Base-by-base conservation (phyloP, 1,140 invertebrate genomes). In the Notospermus geniculatus region DNA sequence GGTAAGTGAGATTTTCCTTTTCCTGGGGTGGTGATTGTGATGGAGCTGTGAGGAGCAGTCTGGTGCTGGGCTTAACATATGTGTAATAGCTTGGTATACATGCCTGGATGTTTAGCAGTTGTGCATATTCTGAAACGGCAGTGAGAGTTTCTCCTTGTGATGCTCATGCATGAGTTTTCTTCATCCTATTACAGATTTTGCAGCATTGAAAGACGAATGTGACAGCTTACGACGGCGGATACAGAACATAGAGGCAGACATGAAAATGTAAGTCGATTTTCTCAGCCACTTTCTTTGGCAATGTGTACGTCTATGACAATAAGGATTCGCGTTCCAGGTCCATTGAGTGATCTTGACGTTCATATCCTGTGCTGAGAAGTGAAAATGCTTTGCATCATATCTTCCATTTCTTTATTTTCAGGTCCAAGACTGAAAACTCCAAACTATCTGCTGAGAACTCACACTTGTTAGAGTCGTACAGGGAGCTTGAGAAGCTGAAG, bases 401-500 rank as follows among this genome's bases (percentile, higher is more conserved):
- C 4, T 9, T 5, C 46, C 19, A 7, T 4, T 27, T 50, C 11
- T 9, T 61, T 23, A 46, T 60, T 60, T 55, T 17, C 65, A 80
- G 78, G 68, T 77, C 77, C 23, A 64, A 75, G 25, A 71, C 71
- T 29, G 77, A 80, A 65, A 80, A 80, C 53, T 64, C 74, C 17
- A 71, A 76, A 52, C 62, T 80, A 29, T 74, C 76, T 11, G 66
- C 71, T 13, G 76, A 79, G 30, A 78, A 80, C 67, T 74, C 72
- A 65, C 75, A 76, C 52, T 69, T 80, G n/a, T 74, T 79, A 62
- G 78, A 80, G 57, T 77, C 75, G 0, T 78, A 79, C 66, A 70
- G 72, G 36, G 68, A 78, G 36, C 65, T 80, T 30, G 77, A 80
- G 65, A 72, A 71, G 30, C 61, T 76, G 36, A 78, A 77, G 57